Conservation (phyloP, 2,113 vertebrate genomes). For the Ctenodactylus gundi region DNA sequence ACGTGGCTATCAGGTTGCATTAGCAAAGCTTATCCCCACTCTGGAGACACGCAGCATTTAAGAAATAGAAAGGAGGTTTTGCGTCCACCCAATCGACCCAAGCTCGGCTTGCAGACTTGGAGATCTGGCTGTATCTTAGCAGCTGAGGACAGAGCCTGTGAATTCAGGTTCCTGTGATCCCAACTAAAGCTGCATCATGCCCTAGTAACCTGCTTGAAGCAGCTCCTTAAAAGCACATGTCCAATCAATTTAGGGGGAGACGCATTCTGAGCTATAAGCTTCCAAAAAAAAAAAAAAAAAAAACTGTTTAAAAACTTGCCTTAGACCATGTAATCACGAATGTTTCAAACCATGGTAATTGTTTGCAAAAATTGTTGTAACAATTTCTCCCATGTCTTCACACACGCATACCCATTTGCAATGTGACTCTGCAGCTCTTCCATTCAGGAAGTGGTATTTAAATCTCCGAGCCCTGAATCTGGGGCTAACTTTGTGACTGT, state of each 20-base stretch:
- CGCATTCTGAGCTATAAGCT: background rate
- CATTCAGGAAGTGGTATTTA: background rate
- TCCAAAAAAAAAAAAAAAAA: too few relatives aligned
- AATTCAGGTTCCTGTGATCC: background rate
- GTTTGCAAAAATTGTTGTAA: background rate
- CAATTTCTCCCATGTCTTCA: background rate
- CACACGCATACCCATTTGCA: background rate
- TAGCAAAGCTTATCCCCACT: conserved; percentile 40
- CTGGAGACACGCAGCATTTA: conserved; percentile 8
- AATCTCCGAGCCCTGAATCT: background rate
- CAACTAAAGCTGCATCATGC: background rate
- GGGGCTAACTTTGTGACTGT: background rate
- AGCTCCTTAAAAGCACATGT: background rate
- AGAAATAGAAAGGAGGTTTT: conserved; percentile 35
- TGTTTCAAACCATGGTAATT: background rate
- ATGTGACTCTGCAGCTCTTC: background rate
- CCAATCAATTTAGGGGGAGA: background rate
- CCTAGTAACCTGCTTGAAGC: background rate
- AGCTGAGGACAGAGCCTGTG: too few relatives aligned
- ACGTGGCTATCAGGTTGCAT: conserved; percentile 30
- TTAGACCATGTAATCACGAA: background rate
- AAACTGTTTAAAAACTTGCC: background rate
- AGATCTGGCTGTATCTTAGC: background rate
- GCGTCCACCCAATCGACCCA: background rate
- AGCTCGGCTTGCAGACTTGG: background rate